Percentiles rank a stretch among this genome's conserved stretches.
Conservation (phyloP, 2,888 invertebrate genomes). For the Lobophora halterata region DNA sequence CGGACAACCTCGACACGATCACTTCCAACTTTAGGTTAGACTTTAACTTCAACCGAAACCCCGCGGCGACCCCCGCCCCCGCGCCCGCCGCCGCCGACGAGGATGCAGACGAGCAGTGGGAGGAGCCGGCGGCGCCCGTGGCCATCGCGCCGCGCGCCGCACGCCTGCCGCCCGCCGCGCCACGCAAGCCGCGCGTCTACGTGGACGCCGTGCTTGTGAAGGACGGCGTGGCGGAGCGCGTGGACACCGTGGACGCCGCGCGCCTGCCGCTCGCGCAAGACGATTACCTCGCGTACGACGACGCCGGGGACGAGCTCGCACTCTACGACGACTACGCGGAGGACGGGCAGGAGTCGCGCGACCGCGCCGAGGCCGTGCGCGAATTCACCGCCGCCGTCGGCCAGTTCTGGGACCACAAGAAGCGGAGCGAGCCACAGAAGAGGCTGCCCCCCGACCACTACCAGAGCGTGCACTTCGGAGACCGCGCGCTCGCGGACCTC, state of each 20-base stretch:
- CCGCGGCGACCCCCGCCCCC: conserved; percentile 40
- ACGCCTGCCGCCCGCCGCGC: conserved; percentile 51
- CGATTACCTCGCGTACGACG: conserved; percentile 60
- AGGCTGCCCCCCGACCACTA: conserved; percentile 55
- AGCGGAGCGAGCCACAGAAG: conserved; percentile 38
- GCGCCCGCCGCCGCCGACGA: conserved; percentile 34
- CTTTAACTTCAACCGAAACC: conserved; percentile 65
- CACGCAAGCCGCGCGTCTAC: conserved; percentile 63
- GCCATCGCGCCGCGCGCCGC: conserved; percentile 66
- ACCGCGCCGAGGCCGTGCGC: conserved; percentile 53
- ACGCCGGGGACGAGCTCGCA: conserved; percentile 39
- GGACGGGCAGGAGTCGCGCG: conserved; percentile 64
- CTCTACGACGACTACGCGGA: conserved; percentile 68
- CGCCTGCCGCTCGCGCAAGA: conserved; percentile 43
- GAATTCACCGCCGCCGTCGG: conserved; percentile 66
- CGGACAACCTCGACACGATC: conserved; percentile 55
- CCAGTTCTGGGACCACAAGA: conserved; percentile 67
- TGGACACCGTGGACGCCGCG: conserved; percentile 62
- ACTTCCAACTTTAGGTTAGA: conserved; percentile 65
- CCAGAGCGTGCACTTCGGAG: conserved; percentile 68
- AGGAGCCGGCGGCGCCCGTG: conserved; percentile 8
- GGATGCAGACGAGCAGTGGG: conserved; percentile 18
- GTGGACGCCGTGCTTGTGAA: conserved; percentile 71
- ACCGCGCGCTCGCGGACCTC: conserved; percentile 52
- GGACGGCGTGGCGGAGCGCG: conserved; percentile 65